phyloP scores from a whole-genome alignment of 1,140 invertebrate species.

The Heliconius eleuchia region DNA sequence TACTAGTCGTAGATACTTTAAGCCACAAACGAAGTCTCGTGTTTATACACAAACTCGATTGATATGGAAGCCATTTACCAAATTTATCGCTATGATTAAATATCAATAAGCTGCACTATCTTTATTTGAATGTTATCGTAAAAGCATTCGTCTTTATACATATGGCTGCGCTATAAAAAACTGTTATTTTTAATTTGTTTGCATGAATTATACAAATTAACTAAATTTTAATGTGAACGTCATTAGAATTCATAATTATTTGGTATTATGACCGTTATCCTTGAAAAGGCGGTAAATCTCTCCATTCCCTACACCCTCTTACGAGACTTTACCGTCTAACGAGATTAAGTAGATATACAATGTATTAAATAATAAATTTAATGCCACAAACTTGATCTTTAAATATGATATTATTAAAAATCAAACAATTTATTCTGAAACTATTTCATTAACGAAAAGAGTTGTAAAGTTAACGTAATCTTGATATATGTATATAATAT shows the following conservation, averaged over 20 bases:
- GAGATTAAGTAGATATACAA: no score
- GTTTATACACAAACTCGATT: constrained; percentile 18
- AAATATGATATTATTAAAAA: no score
- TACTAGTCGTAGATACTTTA: neutral
- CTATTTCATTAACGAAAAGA: no score
- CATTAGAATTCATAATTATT: neutral
- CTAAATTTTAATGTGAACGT: neutral
- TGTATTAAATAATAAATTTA: no score
- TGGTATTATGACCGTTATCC: neutral
- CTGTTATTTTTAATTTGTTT: constrained; percentile 24
- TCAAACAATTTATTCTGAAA: no score
- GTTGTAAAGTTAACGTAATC: no score
- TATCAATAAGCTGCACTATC: constrained; percentile 24
- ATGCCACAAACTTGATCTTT: no score
- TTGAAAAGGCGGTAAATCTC: neutral
- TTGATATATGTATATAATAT: no score
- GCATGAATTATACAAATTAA: constrained; percentile 18
- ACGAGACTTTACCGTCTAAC: no score
- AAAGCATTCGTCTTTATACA: constrained; percentile 21
- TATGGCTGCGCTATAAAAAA: constrained; percentile 17
- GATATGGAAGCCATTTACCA: constrained; percentile 13
- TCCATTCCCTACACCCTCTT: neutral
- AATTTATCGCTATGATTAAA: constrained; percentile 28
- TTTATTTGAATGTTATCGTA: constrained; percentile 29
- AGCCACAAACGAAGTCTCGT: neutral